Evolutionary conservation across 1,140 invertebrate species (phyloP).

Genomic region (Cyrtorhinus lividipennis): DNA sequence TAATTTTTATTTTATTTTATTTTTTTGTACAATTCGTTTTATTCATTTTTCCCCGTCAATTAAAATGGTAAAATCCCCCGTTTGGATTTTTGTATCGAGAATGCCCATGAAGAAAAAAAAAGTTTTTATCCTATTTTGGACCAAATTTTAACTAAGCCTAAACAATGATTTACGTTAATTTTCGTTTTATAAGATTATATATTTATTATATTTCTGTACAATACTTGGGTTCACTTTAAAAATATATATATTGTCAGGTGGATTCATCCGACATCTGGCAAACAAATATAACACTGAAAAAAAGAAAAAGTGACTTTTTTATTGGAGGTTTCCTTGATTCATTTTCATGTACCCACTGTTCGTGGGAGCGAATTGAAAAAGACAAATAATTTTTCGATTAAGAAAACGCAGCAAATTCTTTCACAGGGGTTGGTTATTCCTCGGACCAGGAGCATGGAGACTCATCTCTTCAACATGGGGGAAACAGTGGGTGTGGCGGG

Average conservation of each 20-base stretch:
- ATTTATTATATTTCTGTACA: conserved; percentile 19
- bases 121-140: conserved; percentile 2
- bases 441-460: too few species aligned
- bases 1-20: conserved; percentile 8
- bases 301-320: not conserved
- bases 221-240: conserved; percentile 19
- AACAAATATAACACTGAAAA: conserved; percentile 16
- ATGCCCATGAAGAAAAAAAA: not conserved
- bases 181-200: conserved; percentile 17
- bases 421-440: too few species aligned
- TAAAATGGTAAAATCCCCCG: conserved; percentile 12
- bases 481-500: too few species aligned
- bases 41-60: conserved; percentile 10
- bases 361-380: too few species aligned
- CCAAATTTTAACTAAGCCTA: conserved; percentile 18
- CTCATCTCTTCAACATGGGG: too few species aligned
- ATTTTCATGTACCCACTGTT: too few species aligned
- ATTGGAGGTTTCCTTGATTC: too few species aligned
- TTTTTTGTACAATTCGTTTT: too few species aligned
- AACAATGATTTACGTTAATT: conserved; percentile 17
- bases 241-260: conserved; percentile 12
- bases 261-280: conserved; percentile 15
- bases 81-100: not conserved
- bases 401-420: too few species aligned
- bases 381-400: too few species aligned